Evolutionary conservation across 2,113 vertebrate species (phyloP).

Genomic region (Thomomys bottae): DNA sequence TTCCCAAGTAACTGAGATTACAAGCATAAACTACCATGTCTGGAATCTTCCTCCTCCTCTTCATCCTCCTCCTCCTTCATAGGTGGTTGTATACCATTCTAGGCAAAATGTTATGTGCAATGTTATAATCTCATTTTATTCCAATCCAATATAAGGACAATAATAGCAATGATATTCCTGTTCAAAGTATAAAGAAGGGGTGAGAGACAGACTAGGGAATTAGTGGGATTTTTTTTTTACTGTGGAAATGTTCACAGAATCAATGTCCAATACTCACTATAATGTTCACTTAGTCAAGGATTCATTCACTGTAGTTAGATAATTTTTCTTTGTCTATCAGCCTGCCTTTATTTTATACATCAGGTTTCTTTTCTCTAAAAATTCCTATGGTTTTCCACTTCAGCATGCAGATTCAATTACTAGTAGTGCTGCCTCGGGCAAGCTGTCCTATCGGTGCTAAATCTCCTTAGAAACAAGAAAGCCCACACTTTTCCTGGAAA

Average conservation of each 20-base stretch:
- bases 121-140: background rate
- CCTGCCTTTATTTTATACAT: conserved; percentile 17
- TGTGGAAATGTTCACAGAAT: background rate
- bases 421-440: conserved; percentile 44
- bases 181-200: background rate
- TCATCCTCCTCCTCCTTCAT: background rate
- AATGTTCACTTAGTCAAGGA: background rate
- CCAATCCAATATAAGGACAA: background rate
- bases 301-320: background rate
- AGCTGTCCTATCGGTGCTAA: conserved; percentile 50
- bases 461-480: conserved; percentile 67
- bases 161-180: background rate
- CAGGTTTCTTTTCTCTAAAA: conserved; percentile 23
- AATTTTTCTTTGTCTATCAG: background rate
- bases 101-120: background rate
- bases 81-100: background rate
- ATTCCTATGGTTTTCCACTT: conserved; percentile 7
- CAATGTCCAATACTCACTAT: background rate
- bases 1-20: no score
- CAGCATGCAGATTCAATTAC: conserved; percentile 73
- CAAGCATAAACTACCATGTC: no score
- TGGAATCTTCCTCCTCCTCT: no score
- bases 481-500: conserved; percentile 56
- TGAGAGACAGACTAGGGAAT: background rate
- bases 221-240: background rate